Evolutionary conservation across 2,113 vertebrate species (phyloP).

Genomic region (Naja naja): DNA sequence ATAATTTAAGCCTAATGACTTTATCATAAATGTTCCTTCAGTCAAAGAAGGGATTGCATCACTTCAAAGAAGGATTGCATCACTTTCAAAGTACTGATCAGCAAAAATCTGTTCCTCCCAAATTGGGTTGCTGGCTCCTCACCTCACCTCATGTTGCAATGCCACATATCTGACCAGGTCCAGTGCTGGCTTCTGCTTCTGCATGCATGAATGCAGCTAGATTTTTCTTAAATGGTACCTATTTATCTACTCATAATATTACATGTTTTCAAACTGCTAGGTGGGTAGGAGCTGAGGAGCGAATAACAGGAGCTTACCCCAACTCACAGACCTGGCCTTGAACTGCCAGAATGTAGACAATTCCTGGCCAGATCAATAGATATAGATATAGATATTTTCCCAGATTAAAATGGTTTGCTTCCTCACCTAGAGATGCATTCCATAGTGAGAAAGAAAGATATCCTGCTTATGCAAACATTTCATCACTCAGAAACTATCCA

Average conservation of each 20-base stretch:
- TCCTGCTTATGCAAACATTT: background rate
- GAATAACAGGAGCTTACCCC: background rate
- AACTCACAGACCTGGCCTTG: too few relatives aligned
- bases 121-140: too few relatives aligned
- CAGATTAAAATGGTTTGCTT: background rate
- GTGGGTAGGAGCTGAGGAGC: background rate
- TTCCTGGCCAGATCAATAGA: too few relatives aligned
- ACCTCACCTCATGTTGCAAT: too few relatives aligned
- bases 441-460: background rate
- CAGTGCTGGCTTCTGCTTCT: too few relatives aligned
- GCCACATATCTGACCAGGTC: too few relatives aligned
- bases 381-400: too few relatives aligned
- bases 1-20: background rate
- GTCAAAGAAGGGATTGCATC: background rate
- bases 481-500: background rate
- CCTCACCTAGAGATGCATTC: background rate
- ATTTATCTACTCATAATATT: background rate
- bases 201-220: too few relatives aligned
- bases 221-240: too few relatives aligned
- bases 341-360: too few relatives aligned
- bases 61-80: background rate
- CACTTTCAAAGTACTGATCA: background rate
- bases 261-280: background rate
- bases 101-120: background rate
- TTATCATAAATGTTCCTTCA: background rate